A percentile compares a stretch with the other conserved stretches of the same genome.
Evolutionary conservation across 1,140 invertebrate genomes (phyloP).

Genomic region (Aphelenchoides besseyi): DNA sequence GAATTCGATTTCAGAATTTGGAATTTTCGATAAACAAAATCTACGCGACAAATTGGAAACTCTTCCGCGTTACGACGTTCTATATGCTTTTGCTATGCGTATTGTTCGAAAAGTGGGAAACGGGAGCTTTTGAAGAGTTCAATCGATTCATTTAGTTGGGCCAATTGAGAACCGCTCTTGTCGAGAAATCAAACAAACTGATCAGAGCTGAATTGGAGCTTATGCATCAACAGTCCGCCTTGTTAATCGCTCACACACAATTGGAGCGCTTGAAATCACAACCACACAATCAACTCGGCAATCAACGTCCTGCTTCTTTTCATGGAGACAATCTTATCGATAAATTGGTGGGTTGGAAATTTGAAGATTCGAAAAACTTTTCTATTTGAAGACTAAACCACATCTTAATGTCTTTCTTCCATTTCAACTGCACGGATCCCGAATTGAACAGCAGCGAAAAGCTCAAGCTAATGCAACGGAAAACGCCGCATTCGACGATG

Average conservation of each 20-base stretch:
- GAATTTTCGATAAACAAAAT: conserved; percentile 20
- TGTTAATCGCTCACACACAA: conserved; percentile 32
- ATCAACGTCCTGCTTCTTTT: conserved; percentile 35
- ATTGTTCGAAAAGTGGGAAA: conserved; percentile 38
- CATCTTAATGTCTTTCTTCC: conserved; percentile 33
- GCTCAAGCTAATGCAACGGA: conserved; percentile 20
- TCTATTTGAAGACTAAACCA: conserved; percentile 22
- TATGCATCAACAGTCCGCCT: conserved; percentile 30
- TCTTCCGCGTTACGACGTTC: conserved; percentile 36
- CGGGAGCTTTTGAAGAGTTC: background rate
- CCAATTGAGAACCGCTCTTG: conserved; percentile 24
- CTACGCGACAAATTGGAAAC: conserved; percentile 31
- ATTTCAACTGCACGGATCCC: conserved; percentile 36
- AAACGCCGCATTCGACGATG: conserved; percentile 32
- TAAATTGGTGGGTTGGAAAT: conserved; percentile 24
- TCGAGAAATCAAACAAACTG: conserved; percentile 31
- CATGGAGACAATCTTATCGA: conserved; percentile 29
- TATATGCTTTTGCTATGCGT: conserved; percentile 40
- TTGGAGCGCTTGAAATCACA: conserved; percentile 15
- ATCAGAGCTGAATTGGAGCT: conserved; percentile 32
- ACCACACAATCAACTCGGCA: background rate
- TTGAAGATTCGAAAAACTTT: background rate
- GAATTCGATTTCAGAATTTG: conserved; percentile 35
- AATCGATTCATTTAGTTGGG: conserved; percentile 19
- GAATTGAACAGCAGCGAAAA: conserved; percentile 35